Evolutionary conservation across 1,140 invertebrate genomes (phyloP), one percentile per base, ranked within the genome.

Genomic region (Triops cancriformis): DNA sequence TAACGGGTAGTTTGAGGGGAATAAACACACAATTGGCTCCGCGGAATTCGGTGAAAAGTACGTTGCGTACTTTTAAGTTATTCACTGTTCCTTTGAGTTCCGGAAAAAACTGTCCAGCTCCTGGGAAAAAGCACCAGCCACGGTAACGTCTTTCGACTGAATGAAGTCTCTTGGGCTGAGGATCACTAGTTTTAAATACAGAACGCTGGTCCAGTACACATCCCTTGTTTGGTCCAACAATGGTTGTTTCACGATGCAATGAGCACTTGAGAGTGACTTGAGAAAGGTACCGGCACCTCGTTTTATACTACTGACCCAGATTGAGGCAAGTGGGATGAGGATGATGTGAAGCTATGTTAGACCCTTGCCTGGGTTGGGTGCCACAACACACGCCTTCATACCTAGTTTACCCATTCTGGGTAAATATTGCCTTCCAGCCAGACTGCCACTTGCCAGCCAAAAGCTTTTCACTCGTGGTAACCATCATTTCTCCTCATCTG

Each of bases 221-320:
- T 23, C 51, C 51, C 23, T 4, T 64, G 4, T 18, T 23, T 64
- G 3, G 51, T 64, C 23, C 18, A 23, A 23, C 51, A n/a, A n/a
- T 64, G 14, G 51, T 64, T 64, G 51, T 64, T 64, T 18, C 51
- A 64, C 51, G 51, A n/a, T 64, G 51, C 14, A 64, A 5, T 64
- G 51, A 23, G 51, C 23, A 64, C 51, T 64, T 23, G 51, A 10
- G 51, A 64, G 51, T 64, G 51, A 64, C 51, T 64, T 64, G 23
- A 14, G 51, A 64, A 64, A 64, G 51, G 51, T 64, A 23, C 23
- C 6, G 51, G 18, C 6, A n/a, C 18, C 51, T 23, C 10, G 0
- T 64, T 64, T 64, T 64, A 64, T 64, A 64, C 51, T 64, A 64
- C 51, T 64, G 51, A 64, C 51, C 51, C 7, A 64, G 51, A 64